Percentiles rank a stretch among this genome's conserved stretches.
phyloP scores from a whole-genome alignment of 2,113 vertebrate species.

The Pelvicachromis taeniatus region DNA sequence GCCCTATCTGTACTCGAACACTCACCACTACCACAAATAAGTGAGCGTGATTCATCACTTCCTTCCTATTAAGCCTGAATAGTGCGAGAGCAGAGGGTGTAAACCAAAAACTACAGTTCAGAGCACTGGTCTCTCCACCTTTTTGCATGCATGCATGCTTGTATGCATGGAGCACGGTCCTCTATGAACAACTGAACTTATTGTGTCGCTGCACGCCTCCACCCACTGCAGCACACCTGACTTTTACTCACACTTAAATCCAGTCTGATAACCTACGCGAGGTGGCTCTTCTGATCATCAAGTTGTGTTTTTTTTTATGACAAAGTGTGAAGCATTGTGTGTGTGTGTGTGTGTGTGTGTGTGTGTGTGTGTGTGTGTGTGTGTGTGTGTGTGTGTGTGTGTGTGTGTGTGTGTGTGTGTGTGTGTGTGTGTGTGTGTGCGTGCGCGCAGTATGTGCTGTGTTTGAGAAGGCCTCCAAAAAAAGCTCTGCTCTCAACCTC shows the following conservation, averaged over 20 bases:
- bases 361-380: background rate
- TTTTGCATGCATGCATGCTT: background rate
- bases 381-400: background rate
- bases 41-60: conserved; percentile 67
- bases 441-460: background rate
- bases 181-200: background rate
- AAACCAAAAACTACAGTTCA: conserved; percentile 29
- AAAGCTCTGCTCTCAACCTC: conserved; percentile 58
- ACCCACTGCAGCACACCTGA: background rate
- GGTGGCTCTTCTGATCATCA: background rate
- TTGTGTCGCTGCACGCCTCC: background rate
- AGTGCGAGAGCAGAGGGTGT: conserved; percentile 50
- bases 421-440: background rate
- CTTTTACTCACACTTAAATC: background rate
- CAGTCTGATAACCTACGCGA: background rate
- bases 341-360: background rate
- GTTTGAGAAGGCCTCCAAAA: background rate
- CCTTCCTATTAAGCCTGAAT: conserved; percentile 62
- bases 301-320: background rate
- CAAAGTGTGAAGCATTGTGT: background rate
- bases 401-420: background rate
- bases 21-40: conserved; percentile 61
- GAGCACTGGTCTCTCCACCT: conserved; percentile 13
- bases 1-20: conserved; percentile 45
- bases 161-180: background rate